Conservation (phyloP, 2,888 invertebrate species). For the Disparrhopalites patrizii region DNA sequence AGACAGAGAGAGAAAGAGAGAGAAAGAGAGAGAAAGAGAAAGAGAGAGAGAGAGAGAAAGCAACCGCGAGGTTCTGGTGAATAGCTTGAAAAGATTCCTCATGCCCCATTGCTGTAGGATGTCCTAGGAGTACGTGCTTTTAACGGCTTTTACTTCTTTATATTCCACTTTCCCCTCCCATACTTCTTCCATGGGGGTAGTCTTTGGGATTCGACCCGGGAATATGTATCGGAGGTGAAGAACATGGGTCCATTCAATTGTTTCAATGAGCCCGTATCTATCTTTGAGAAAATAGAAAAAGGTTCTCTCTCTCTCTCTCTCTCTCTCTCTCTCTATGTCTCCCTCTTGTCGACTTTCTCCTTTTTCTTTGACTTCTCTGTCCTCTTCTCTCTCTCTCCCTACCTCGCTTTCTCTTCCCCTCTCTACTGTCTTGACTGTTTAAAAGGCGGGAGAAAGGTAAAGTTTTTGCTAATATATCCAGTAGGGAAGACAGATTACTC, state of each 20-base stretch:
- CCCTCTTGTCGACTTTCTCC: no score
- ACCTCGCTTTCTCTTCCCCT: not conserved
- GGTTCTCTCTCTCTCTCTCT: no score
- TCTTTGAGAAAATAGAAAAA: not conserved
- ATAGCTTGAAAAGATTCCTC: not conserved
- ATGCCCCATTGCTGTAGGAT: not conserved
- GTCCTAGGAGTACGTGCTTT: not conserved
- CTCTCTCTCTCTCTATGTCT: no score
- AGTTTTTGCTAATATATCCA: conserved; percentile 23
- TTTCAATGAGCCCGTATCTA: not conserved
- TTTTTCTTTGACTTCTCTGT: not conserved
- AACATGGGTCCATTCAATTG: conserved; percentile 1
- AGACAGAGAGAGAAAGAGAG: not conserved
- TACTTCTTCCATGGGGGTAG: no score
- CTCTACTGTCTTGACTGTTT: not conserved
- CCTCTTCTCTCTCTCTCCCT: not conserved
- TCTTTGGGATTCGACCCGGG: no score
- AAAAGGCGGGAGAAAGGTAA: conserved; percentile 3
- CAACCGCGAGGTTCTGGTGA: no score
- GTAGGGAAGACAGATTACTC: conserved; percentile 33
- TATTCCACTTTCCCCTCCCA: no score
- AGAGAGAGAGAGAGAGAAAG: not conserved
- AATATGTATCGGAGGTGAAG: no score
- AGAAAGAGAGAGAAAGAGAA: not conserved
- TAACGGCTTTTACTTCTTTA: not conserved